Evolutionary conservation across 1,140 invertebrate genomes (phyloP).

Genomic region (Leptinotarsa lineolata): DNA sequence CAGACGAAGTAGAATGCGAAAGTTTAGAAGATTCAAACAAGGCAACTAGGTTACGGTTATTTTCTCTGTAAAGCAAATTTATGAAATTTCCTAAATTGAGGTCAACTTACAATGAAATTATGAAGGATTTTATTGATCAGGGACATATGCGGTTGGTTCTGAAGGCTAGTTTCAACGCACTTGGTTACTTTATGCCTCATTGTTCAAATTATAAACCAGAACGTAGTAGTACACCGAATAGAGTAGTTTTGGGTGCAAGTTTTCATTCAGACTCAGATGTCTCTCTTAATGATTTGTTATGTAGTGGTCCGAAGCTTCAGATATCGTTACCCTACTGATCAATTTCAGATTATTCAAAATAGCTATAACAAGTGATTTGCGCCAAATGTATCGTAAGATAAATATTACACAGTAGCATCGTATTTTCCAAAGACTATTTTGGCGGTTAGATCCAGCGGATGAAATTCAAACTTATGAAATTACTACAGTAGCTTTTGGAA

Average conservation of each 20-base stretch:
- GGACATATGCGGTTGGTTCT: neutral
- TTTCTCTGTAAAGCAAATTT: neutral
- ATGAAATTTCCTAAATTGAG: neutral
- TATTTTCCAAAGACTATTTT: neutral
- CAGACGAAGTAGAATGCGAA: slow-evolving; percentile 12
- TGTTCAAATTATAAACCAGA: neutral
- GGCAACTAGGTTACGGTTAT: neutral
- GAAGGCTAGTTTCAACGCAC: no score
- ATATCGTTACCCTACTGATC: no score
- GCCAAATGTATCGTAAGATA: neutral
- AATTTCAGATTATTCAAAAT: neutral
- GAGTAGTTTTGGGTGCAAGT: neutral
- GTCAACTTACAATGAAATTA: neutral
- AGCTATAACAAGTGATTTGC: neutral
- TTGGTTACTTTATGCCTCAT: neutral
- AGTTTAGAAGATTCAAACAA: neutral
- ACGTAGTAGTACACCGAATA: neutral
- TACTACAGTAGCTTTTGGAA: neutral
- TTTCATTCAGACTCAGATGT: no score
- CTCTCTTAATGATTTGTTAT: no score
- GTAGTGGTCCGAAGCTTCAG: no score
- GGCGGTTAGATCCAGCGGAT: neutral
- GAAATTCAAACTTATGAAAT: neutral
- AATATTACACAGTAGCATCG: neutral
- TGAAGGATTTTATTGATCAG: slow-evolving; percentile 1